These are phyloP conservation scores for Probosciger aterrimus DNA, from an alignment of 2,113 vertebrate species.

Conservation along the genomic window DNA sequence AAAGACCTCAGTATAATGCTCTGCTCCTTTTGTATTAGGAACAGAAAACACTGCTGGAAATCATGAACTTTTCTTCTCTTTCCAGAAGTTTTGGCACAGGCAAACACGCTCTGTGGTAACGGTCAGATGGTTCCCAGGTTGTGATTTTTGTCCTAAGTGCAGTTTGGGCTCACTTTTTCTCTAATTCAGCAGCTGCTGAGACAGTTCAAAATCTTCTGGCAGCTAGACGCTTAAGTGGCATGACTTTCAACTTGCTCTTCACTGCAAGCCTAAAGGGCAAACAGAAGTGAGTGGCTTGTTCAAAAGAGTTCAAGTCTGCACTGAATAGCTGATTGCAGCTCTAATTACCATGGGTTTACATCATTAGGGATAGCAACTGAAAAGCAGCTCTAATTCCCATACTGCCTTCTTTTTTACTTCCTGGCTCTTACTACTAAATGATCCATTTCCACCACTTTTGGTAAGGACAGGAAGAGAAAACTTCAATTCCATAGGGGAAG, in stretches of 20 bases:
- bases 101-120: constrained; percentile 24
- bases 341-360: constrained; percentile 56
- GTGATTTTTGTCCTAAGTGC: constrained; percentile 15
- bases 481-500: neutral
- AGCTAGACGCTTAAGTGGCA: neutral
- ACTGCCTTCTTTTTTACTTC: neutral
- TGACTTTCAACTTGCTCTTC: constrained; percentile 53
- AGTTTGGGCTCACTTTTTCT: neutral
- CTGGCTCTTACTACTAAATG: neutral
- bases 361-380: constrained; percentile 37
- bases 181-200: constrained; percentile 30
- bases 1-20: constrained; percentile 5
- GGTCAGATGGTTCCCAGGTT: constrained; percentile 20
- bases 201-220: constrained; percentile 11
- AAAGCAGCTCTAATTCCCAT: neutral
- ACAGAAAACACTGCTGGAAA: constrained; percentile 21
- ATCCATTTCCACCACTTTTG: constrained; percentile 22
- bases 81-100: constrained; percentile 39
- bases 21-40: neutral
- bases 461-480: neutral
- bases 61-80: neutral
- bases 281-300: constrained; percentile 33
- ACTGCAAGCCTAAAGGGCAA: constrained; percentile 50
- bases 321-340: constrained; percentile 35
- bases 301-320: constrained; percentile 11